A percentile compares a stretch with the other conserved stretches of the same genome.
These are phyloP conservation scores for Cladorhizidae sp. DNA, from an alignment of 37 sponge, comb jelly and placozoan genomes.

Conservation along the genomic window DNA sequence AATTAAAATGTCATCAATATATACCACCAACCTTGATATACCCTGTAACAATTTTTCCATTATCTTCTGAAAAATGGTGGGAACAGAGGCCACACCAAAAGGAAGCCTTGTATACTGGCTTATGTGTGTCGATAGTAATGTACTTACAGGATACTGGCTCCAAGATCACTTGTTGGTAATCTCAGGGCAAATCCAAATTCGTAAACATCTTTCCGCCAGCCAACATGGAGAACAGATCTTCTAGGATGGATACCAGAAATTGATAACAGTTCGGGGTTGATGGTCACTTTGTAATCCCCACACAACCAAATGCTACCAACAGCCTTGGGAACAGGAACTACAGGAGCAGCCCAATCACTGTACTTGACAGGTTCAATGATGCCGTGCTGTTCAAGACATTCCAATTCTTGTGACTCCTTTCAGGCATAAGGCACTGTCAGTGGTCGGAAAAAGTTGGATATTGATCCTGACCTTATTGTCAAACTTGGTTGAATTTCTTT, in stretches of 20 bases:
- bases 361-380: slow-evolving; percentile 11
- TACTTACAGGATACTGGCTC: slow-evolving; percentile 9
- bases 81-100: slow-evolving; percentile 40
- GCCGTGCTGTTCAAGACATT: slow-evolving; percentile 8
- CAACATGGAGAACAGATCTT: slow-evolving; percentile 15
- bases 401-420: too few relatives aligned
- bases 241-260: slow-evolving; percentile 21
- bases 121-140: slow-evolving; percentile 20
- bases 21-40: slow-evolving; percentile 6
- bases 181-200: slow-evolving; percentile 13
- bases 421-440: too few relatives aligned
- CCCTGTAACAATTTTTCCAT: slow-evolving; percentile 15
- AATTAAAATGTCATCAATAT: slow-evolving; percentile 40
- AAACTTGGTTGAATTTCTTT: too few relatives aligned
- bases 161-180: slow-evolving; percentile 29
- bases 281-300: slow-evolving; percentile 26
- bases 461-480: too few relatives aligned
- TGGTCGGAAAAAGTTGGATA: too few relatives aligned
- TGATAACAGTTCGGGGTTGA: slow-evolving; percentile 22
- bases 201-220: slow-evolving; percentile 26
- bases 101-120: slow-evolving; percentile 34
- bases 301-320: slow-evolving; percentile 11
- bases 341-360: slow-evolving; percentile 18
- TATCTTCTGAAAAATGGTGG: slow-evolving; percentile 37
- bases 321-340: slow-evolving; percentile 30